Evolutionary conservation across 2,888 invertebrate genomes (phyloP).

Genomic region (Agriopis aurantiaria): DNA sequence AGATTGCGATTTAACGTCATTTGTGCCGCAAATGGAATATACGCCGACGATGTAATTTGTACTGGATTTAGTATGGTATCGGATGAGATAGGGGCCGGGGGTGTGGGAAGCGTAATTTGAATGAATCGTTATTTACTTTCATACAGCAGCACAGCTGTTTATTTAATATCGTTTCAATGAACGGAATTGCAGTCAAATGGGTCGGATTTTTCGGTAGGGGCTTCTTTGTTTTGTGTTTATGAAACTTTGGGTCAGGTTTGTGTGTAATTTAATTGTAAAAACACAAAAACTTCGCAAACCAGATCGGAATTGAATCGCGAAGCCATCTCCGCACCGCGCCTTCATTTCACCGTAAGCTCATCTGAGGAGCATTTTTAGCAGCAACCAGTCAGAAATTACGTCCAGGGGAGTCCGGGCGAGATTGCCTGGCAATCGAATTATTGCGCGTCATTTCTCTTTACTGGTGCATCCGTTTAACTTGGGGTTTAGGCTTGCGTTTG

Average conservation of each 20-base stretch:
- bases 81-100: constrained; percentile 28
- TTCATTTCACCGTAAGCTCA: constrained; percentile 24
- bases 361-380: constrained; percentile 33
- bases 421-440: constrained; percentile 33
- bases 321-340: constrained; percentile 33
- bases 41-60: constrained; percentile 50
- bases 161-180: constrained; percentile 5
- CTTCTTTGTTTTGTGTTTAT: constrained; percentile 1
- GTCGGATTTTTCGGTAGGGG: background rate
- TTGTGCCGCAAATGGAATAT: constrained; percentile 55
- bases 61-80: constrained; percentile 44
- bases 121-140: constrained; percentile 34
- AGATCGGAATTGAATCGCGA: constrained; percentile 36
- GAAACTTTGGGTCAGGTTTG: background rate
- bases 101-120: constrained; percentile 24
- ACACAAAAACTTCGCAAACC: background rate
- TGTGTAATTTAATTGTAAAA: no score
- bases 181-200: constrained; percentile 6
- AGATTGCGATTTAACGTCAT: constrained; percentile 59
- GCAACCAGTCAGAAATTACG: constrained; percentile 23
- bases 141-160: constrained; percentile 15
- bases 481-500: background rate
- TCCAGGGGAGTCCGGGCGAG: constrained; percentile 1
- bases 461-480: background rate
- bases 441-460: constrained; percentile 13